Percentiles rank a stretch among this genome's conserved stretches.
These are phyloP conservation scores for Gadopsis bispinosus DNA, from an alignment of 2,797 vertebrate genomes.

Conservation along the genomic window DNA sequence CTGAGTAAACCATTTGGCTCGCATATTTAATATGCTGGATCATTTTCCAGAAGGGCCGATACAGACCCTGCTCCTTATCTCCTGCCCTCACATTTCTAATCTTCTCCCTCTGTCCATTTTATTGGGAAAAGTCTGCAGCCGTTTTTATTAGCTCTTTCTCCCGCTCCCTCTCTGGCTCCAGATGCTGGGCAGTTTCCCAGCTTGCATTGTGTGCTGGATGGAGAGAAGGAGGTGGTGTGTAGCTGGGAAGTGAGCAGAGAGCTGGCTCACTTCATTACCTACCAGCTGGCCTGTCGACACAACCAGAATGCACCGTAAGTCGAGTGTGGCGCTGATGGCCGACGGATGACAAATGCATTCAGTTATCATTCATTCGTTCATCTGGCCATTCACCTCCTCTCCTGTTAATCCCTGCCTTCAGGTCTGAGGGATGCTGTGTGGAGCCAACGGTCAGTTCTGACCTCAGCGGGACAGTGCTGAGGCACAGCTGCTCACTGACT, in stretches of 20 bases:
- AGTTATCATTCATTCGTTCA: not conserved
- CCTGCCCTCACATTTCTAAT: constrained; percentile 47
- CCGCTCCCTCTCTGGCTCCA: constrained; percentile 30
- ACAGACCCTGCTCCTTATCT: constrained; percentile 29
- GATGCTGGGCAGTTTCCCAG: constrained; percentile 57
- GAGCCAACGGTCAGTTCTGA: constrained; percentile 16
- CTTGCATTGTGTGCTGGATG: constrained; percentile 78
- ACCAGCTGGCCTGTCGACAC: constrained; percentile 73
- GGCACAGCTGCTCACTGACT: constrained; percentile 73
- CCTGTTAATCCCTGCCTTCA: constrained; percentile 25
- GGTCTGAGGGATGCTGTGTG: constrained; percentile 59
- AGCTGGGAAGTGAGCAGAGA: constrained; percentile 82
- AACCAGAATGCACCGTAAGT: constrained; percentile 65
- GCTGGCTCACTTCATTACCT: constrained; percentile 70
- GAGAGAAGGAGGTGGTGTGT: constrained; percentile 72
- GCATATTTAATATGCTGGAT: not conserved
- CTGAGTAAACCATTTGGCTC: not conserved
- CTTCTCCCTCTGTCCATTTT: constrained; percentile 27
- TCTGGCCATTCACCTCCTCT: not conserved
- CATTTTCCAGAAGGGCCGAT: not conserved
- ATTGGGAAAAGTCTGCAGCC: constrained; percentile 16
- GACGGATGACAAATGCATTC: not conserved
- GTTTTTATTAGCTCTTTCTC: constrained; percentile 18
- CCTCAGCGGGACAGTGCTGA: constrained; percentile 26
- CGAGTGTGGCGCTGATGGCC: not conserved